Conservation (phyloP, 2,888 invertebrate genomes). For the Maniola hyperantus region DNA sequence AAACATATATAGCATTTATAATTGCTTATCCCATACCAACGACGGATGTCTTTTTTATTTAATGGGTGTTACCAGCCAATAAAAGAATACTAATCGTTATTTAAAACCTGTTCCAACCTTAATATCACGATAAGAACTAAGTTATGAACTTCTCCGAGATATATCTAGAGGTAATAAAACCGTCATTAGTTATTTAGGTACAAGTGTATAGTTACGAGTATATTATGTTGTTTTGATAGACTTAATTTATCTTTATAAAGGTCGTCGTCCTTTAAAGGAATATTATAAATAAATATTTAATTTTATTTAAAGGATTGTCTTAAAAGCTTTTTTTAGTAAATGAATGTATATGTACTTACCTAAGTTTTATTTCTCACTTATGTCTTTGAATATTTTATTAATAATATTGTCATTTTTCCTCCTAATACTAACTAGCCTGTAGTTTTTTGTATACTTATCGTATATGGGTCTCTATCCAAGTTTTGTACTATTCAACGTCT, state of each 20-base stretch:
- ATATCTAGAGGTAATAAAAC: slow-evolving; percentile 5
- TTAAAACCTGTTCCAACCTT: slow-evolving; percentile 20
- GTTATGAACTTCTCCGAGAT: slow-evolving; percentile 1
- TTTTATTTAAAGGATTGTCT: not conserved
- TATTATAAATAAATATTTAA: not conserved
- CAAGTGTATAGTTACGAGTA: not conserved
- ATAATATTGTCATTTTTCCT: too few relatives aligned
- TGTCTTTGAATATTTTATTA: too few relatives aligned
- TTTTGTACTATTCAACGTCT: slow-evolving; percentile 55
- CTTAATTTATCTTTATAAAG: not conserved
- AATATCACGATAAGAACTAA: slow-evolving; percentile 9
- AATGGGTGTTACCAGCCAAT: slow-evolving; percentile 10
- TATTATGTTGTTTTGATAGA: slow-evolving; percentile 1
- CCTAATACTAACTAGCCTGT: too few relatives aligned
- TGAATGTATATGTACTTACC: too few relatives aligned
- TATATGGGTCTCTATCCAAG: slow-evolving; percentile 46
- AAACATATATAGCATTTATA: slow-evolving; percentile 16
- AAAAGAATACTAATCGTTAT: slow-evolving; percentile 16
- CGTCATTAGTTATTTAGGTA: slow-evolving; percentile 1
- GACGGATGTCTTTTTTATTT: slow-evolving; percentile 11
- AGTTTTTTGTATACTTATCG: too few relatives aligned
- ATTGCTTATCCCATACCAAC: slow-evolving; percentile 12
- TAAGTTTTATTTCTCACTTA: too few relatives aligned
- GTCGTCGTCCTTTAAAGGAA: not conserved
- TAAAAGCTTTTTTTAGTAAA: too few relatives aligned